A percentile compares a stretch with the other conserved stretches of the same genome.
Evolutionary conservation across 2,888 invertebrate species (phyloP).

Genomic region (Timandra comae): DNA sequence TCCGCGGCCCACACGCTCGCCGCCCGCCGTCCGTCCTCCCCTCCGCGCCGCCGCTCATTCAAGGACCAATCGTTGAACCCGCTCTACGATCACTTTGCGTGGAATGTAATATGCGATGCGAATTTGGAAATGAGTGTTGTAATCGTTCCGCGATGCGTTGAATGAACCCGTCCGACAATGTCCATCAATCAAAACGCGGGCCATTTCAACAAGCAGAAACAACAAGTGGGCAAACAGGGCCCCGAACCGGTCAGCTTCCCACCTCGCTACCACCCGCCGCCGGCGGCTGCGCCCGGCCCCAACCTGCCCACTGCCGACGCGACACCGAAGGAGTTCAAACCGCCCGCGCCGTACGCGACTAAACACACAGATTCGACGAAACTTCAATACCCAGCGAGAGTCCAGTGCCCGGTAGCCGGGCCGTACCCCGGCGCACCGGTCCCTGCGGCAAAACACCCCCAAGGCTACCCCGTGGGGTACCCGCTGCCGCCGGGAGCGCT

Average conservation of each 20-base stretch:
- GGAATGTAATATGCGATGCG: conserved; percentile 31
- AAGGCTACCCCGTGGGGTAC: conserved; percentile 57
- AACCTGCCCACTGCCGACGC: conserved; percentile 80
- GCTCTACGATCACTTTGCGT: conserved; percentile 53
- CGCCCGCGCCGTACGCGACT: conserved; percentile 41
- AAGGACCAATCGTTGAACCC: conserved; percentile 72
- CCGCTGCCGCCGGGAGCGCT: conserved; percentile 56
- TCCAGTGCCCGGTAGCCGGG: conserved; percentile 39
- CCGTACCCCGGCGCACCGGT: conserved; percentile 48
- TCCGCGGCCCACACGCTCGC: conserved; percentile 70
- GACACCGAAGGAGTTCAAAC: conserved; percentile 65
- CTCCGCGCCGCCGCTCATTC: conserved; percentile 68
- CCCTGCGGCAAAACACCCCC: conserved; percentile 54
- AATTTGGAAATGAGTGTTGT: conserved; percentile 51
- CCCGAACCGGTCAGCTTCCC: conserved; percentile 78
- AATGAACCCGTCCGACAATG: conserved; percentile 60
- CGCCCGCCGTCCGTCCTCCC: conserved; percentile 68
- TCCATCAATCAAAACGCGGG: conserved; percentile 70
- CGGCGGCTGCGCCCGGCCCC: conserved; percentile 79
- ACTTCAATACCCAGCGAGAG: conserved; percentile 50
- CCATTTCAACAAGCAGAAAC: conserved; percentile 70
- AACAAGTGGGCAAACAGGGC: conserved; percentile 73
- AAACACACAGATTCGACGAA: conserved; percentile 56
- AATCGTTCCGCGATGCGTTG: conserved; percentile 38
- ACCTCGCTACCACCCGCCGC: conserved; percentile 88